These are phyloP conservation scores for Blera fallax DNA, from an alignment of 2,888 invertebrate species.

Conservation along the genomic window DNA sequence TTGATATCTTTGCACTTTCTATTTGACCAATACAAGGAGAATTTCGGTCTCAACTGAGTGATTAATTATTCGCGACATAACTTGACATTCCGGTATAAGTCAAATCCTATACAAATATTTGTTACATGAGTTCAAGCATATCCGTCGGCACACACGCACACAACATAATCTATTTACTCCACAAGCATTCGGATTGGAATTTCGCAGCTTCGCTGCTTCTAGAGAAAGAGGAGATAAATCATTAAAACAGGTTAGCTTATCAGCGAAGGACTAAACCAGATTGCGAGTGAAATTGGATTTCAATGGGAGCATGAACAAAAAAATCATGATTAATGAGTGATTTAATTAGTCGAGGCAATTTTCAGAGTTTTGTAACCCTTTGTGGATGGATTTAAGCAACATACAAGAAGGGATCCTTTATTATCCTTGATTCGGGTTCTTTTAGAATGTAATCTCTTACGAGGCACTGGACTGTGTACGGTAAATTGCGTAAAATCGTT, in stretches of 20 bases:
- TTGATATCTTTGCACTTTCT: conserved; percentile 71
- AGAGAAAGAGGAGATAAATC: conserved; percentile 57
- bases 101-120: conserved; percentile 68
- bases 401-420: conserved; percentile 57
- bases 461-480: conserved; percentile 47
- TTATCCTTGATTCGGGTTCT: conserved; percentile 55
- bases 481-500: conserved; percentile 27
- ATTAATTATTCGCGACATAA: conserved; percentile 72
- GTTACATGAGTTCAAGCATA: conserved; percentile 53
- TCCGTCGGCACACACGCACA: neutral
- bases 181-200: conserved; percentile 44
- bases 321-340: conserved; percentile 62
- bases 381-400: conserved; percentile 12
- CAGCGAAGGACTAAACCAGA: conserved; percentile 62
- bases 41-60: conserved; percentile 11
- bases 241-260: conserved; percentile 71
- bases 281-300: conserved; percentile 56
- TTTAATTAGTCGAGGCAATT: conserved; percentile 58
- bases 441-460: conserved; percentile 57
- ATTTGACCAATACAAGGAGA: conserved; percentile 61
- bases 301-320: conserved; percentile 19
- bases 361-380: conserved; percentile 33
- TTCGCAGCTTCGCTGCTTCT: conserved; percentile 18
- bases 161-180: conserved; percentile 59
- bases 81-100: conserved; percentile 70